Conservation (phyloP, 2,113 vertebrate species). For the Philantomba maxwellii region DNA sequence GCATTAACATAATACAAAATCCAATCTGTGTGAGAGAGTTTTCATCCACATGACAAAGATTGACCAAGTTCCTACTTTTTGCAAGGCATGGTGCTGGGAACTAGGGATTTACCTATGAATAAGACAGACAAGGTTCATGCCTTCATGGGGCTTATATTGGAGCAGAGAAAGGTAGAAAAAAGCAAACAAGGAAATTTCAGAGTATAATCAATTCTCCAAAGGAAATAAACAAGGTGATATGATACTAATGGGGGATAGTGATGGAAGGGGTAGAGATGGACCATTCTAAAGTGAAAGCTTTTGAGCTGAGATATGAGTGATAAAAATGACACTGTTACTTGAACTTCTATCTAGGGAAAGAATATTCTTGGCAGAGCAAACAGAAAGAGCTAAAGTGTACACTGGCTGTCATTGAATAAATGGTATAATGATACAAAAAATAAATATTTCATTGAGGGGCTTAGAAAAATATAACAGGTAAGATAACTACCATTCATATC, state of each 20-base stretch:
- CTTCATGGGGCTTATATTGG: neutral
- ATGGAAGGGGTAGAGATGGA: neutral
- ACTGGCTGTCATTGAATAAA: neutral
- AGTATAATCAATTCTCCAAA: neutral
- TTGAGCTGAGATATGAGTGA: neutral
- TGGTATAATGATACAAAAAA: neutral
- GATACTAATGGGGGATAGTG: neutral
- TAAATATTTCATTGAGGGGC: neutral
- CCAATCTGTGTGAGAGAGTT: neutral
- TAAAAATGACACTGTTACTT: neutral
- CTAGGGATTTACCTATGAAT: neutral
- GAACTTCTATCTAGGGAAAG: neutral
- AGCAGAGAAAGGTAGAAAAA: neutral
- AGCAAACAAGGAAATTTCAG: neutral
- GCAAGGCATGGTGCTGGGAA: neutral
- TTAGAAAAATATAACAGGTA: neutral
- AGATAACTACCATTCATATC: neutral
- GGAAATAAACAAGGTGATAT: neutral
- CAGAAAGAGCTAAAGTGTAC: neutral
- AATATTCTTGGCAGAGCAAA: neutral
- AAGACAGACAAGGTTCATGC: neutral
- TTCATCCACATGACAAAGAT: constrained; percentile 8
- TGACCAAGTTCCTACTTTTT: neutral
- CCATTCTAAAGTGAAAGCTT: constrained; percentile 2
- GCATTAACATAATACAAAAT: neutral